Base-by-base conservation (phyloP, 2,888 invertebrate species). In the Dicyrtomina minuta region DNA sequence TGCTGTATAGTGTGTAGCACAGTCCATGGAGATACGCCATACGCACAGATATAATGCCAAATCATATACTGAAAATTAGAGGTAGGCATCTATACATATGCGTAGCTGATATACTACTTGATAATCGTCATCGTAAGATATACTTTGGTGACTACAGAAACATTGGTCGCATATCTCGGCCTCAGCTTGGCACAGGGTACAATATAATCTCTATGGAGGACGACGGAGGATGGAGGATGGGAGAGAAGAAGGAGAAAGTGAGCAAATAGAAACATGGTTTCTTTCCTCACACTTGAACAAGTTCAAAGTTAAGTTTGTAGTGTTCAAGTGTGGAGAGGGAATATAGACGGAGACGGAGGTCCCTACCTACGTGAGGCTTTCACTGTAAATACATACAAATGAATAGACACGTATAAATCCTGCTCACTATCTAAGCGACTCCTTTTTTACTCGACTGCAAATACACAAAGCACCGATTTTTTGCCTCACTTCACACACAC, bases 401-500 rank as follows among this genome's bases (percentile, higher is more conserved):
- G 44, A 17, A 44, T 26, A 26, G 44, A 41, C 33, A 44, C 24
- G 46, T 26, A 62, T 44, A 4, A 44, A 62, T 33, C 44, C 17
- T 20, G 22, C 33, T 24, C 44, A 43, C 44, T 46, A 24, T 27
- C 27, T 33, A 33, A 33, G 33, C 33, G 33, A 33, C 15, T 46
- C n/a, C 49, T 49, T 56, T 70, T 58, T 66, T 66, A 43, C 20
- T 33, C 26, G 22, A 58, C 15, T 39, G 10, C 15, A 17, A 58
- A 26, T 58, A 39, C 55, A 62, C 56, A 53, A 55, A 56, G 58
- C 55, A 70, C 61, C 68, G 69, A 72, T 72, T 74, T 74, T 70
- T 72, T 74, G 72, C 70, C 58, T 58, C 58, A 58, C 39, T 58
- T 58, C 33, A 58, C 58, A 55, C 72, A 73, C 73, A 73, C 76